Evolutionary conservation across 2,888 invertebrate genomes (phyloP), one percentile per base, ranked within the genome.

Genomic region (Automeris io): DNA sequence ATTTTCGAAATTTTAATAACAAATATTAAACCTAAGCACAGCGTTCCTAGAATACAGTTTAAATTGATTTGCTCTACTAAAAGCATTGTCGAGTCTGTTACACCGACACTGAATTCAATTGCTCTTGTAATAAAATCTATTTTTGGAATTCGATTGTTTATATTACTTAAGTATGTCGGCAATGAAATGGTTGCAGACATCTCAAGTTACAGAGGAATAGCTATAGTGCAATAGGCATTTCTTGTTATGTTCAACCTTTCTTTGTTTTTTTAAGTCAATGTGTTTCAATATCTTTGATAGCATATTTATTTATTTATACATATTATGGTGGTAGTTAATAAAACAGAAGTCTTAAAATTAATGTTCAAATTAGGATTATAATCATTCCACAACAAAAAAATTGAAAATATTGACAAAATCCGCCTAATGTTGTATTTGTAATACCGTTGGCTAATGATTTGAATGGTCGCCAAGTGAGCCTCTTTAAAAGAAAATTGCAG

Each of bases 101-200:
- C 54, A 67, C 59, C 71, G 65, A 78, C 72, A 80, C 78, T 80
- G 75, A 72, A 75, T 79, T 70, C 73, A 78, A 80, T 71, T 74
- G 72, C 74, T 70, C 50, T 59, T 42, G 71, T 57, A 76, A 78
- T 80, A 80, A 77, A 79, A 71, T 69, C 72, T 79, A 79, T 81
- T 76, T 79, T 73, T 58, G 63, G 68, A 55, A 55, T 70, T 65
- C 59, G 66, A 71, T 75, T 77, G 77, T 77, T 77, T 76, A 73
- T 73, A 68, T 57, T 61, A 61, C 53, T 54, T 64, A 71, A 71
- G 72, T 75, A 63, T 71, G 72, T 65, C 70, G 69, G 71, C 58
- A 52, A 61, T 54, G 52, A 75, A 77, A 70, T 69, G 61, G 69
- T 70, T 75, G 68, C 76, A 74, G 70, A 63, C 69, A 47, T 70